A percentile compares a stretch with the other conserved stretches of the same genome.
phyloP scores from a whole-genome alignment of 2,888 invertebrate species.

The Bugula neritina region DNA sequence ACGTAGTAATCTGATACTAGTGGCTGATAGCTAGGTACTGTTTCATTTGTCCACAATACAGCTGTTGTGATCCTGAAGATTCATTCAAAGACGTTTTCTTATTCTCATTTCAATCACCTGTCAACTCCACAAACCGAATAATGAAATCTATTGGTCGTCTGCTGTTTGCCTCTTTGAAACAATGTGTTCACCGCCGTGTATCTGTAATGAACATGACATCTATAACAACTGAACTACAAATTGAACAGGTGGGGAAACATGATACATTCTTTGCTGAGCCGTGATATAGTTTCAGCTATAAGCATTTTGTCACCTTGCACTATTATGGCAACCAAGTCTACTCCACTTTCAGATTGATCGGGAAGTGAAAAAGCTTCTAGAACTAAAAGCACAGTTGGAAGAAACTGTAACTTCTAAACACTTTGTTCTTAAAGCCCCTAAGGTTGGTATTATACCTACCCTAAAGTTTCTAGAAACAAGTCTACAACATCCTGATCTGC shows the following conservation, averaged over 20 bases:
- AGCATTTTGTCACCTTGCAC: too few species aligned
- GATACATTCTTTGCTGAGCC: too few species aligned
- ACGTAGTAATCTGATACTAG: too few species aligned
- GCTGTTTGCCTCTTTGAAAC: not conserved
- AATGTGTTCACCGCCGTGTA: not conserved
- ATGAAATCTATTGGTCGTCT: not conserved
- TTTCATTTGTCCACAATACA: not conserved
- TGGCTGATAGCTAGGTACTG: not conserved
- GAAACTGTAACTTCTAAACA: constrained; percentile 57
- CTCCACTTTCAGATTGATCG: constrained; percentile 71
- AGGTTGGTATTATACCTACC: constrained; percentile 51
- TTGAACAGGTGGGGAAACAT: constrained; percentile 27
- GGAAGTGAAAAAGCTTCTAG: constrained; percentile 74
- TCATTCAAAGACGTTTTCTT: not conserved
- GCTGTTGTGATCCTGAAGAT: not conserved
- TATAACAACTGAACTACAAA: not conserved
- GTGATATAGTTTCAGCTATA: too few species aligned
- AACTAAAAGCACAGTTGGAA: constrained; percentile 68
- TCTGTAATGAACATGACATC: not conserved
- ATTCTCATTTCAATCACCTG: not conserved
- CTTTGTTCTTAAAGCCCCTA: constrained; percentile 80
- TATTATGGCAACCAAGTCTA: too few species aligned
- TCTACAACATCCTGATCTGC: too few species aligned
- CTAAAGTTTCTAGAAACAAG: too few species aligned
- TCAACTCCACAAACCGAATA: not conserved